A percentile compares a stretch with the other conserved stretches of the same genome.
phyloP scores from a whole-genome alignment of 2,888 invertebrate genomes.

The Drosophila hamatofila region DNA sequence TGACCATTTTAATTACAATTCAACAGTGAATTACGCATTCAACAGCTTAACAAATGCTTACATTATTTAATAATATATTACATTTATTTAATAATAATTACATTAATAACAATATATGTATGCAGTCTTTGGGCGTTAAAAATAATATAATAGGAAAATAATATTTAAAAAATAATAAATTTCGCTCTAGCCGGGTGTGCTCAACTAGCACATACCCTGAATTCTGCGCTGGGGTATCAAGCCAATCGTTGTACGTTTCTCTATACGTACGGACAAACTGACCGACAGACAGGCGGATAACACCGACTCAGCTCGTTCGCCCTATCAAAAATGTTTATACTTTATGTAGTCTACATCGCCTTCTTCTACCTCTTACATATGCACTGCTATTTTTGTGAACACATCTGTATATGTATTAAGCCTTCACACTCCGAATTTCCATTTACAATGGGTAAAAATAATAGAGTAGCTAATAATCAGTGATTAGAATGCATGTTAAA shows the following conservation, averaged over 20 bases:
- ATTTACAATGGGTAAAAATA: neutral
- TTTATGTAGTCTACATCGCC: too few relatives aligned
- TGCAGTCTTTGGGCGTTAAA: neutral
- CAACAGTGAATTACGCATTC: neutral
- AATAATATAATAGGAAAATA: neutral
- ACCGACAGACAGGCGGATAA: too few relatives aligned
- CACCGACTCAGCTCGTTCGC: neutral
- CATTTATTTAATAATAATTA: too few relatives aligned
- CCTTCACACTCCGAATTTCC: neutral
- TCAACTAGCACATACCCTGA: neutral
- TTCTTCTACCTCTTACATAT: too few relatives aligned
- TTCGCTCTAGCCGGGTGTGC: neutral
- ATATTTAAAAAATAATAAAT: neutral
- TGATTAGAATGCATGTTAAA: neutral
- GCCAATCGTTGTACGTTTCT: neutral
- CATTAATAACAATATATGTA: neutral
- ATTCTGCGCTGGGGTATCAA: neutral
- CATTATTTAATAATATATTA: too few relatives aligned
- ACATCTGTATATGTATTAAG: too few relatives aligned
- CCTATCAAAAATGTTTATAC: too few relatives aligned
- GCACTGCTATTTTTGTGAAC: too few relatives aligned
- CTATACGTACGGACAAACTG: too few relatives aligned
- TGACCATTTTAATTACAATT: neutral
- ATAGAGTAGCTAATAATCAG: neutral
- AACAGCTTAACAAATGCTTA: neutral